These are phyloP conservation scores for Anarsia innoxiella DNA, from an alignment of 2,888 invertebrate species.

Conservation along the genomic window DNA sequence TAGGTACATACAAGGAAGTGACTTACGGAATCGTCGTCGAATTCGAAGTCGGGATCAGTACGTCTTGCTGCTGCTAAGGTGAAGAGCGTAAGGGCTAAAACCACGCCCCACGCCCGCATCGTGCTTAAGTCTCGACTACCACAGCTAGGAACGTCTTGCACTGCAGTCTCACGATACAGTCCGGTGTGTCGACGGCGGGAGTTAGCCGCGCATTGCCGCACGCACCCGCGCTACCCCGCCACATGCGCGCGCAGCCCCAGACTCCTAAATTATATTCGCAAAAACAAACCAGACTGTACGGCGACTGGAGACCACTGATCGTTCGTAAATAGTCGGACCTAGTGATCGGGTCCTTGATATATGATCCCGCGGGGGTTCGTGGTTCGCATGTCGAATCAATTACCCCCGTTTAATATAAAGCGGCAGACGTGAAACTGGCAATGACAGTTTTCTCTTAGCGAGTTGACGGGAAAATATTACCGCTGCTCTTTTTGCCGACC, in stretches of 20 bases:
- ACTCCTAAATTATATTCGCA: slow-evolving; percentile 2
- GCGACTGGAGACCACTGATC: slow-evolving; percentile 5
- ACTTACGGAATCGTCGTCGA: slow-evolving; percentile 58
- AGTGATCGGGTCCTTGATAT: no score
- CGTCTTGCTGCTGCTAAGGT: slow-evolving; percentile 31
- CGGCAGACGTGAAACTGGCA: no score
- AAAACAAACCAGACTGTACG: slow-evolving; percentile 6
- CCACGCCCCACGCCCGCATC: slow-evolving; percentile 8
- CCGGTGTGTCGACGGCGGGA: slow-evolving; percentile 12
- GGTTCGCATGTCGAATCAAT: no score
- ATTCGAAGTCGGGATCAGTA: slow-evolving; percentile 61
- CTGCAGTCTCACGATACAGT: no score
- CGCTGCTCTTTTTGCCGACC: no score
- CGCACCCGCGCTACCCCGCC: slow-evolving; percentile 11
- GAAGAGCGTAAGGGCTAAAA: slow-evolving; percentile 20
- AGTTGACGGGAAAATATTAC: no score
- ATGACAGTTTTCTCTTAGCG: no score
- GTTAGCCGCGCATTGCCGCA: slow-evolving; percentile 24
- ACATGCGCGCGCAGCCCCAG: slow-evolving; percentile 7
- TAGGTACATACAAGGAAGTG: no score
- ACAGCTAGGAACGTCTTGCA: not conserved
- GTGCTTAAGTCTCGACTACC: slow-evolving; percentile 8
- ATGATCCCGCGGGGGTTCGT: no score
- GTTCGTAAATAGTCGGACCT: slow-evolving; percentile 2
- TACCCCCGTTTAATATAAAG: no score